These are phyloP conservation scores for Enteromius thamalakanensis DNA, from an alignment of 2,797 vertebrate genomes.

Conservation along the genomic window DNA sequence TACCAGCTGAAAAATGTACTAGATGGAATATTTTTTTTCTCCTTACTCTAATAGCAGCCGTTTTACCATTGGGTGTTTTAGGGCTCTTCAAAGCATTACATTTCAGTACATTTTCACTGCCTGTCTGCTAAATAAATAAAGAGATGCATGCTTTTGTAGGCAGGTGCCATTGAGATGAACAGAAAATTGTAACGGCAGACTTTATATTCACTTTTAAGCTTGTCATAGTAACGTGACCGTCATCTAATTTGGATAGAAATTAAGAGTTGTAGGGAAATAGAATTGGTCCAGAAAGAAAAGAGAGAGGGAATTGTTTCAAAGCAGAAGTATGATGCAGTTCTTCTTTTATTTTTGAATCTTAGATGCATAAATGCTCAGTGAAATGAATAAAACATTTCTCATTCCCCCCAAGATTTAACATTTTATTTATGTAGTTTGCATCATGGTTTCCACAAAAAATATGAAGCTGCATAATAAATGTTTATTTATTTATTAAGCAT, in stretches of 20 bases:
- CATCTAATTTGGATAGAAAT: neutral
- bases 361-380: neutral
- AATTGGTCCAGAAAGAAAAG: neutral
- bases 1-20: neutral
- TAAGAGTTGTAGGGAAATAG: neutral
- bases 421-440: neutral
- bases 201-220: neutral
- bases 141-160: constrained; percentile 2
- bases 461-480: neutral
- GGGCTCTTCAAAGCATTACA: neutral
- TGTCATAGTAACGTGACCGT: neutral
- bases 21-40: neutral
- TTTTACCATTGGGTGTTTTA: neutral
- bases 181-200: neutral
- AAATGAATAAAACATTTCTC: neutral
- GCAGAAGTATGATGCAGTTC: constrained; percentile 9
- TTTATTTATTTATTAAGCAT: neutral
- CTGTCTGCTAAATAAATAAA: neutral
- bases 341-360: neutral
- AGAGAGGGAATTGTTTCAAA: neutral
- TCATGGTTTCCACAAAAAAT: neutral
- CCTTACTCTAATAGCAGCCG: neutral
- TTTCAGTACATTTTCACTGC: neutral
- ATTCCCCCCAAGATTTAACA: neutral
- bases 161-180: neutral